Evolutionary conservation across 2,888 invertebrate genomes (phyloP), one percentile per base, ranked within the genome.

Genomic region (Aspidiotus rigidus): DNA sequence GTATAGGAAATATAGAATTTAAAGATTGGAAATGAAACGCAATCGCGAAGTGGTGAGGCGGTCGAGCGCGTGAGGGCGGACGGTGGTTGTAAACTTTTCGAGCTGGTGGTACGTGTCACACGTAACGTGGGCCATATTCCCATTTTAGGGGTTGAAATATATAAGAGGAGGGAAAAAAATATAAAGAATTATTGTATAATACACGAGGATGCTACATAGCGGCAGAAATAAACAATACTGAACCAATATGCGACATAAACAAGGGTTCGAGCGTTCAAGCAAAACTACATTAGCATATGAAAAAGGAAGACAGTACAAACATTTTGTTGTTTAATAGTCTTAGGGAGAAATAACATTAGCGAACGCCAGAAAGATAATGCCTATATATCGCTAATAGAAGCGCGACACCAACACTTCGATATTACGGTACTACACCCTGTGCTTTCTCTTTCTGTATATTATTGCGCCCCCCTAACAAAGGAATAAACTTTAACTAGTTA

Each of bases 281-380:
- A 55, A 53, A 64, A 49, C 64, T 53, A 55, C 64, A 64, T 64
- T 64, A 64, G 39, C 64, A 64, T 64, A 64, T 64, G 64, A 64
- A 64, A 64, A 56, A 64, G 55, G 11, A 64, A 55, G 39, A 55
- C 64, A 64, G 49, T 64, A 55, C 64, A 55, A 64, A 64, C 64
- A 64, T 64, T 64, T 41, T 64, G 56, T 64, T 40, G 64, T 55
- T 64, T 64, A 64, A 64, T 64, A 64, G 64, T 64, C 56, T 64
- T 54, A 39, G 64, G 54, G 55, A 55, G 41, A 64, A 64, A 64
- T 64, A 56, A 64, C 64, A 64, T 64, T 64, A 64, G 64, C 64
- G 55, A 54, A 55, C 53, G 64, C 64, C 54, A 55, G 15, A 7
- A 40, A 55, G 64, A 64, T 64, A 64, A 64, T 64, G 55, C 53